Evolutionary conservation across 2,888 invertebrate genomes (phyloP).

Genomic region (Melitaea athalia): DNA sequence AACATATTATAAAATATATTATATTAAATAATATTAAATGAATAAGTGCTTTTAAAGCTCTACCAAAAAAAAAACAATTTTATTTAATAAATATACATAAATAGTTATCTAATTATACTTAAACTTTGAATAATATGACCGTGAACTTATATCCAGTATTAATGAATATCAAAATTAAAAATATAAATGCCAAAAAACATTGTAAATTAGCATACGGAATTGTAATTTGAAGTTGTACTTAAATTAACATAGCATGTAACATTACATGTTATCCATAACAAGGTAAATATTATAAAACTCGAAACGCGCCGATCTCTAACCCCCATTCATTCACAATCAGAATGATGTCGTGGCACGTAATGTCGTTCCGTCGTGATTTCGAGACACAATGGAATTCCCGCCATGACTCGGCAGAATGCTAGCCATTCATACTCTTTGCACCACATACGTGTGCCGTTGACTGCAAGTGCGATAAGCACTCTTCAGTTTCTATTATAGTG

Average conservation of each 20-base stretch:
- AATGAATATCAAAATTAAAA: no score
- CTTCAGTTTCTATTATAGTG: constrained; percentile 4
- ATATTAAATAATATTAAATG: no score
- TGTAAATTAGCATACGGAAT: not conserved
- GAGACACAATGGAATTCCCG: constrained; percentile 77
- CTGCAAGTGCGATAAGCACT: constrained; percentile 16
- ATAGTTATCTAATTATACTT: no score
- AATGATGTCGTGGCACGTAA: constrained; percentile 64
- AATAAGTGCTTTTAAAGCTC: no score
- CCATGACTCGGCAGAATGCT: constrained; percentile 72
- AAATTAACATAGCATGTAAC: constrained; percentile 28
- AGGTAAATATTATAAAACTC: constrained; percentile 53
- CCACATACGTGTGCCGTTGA: constrained; percentile 32
- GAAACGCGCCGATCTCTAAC: constrained; percentile 72
- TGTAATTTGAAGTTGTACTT: constrained; percentile 11
- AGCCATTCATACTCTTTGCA: constrained; percentile 67
- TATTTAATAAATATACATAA: no score
- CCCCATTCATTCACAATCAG: constrained; percentile 80
- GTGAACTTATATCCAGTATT: no score
- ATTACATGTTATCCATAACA: constrained; percentile 61
- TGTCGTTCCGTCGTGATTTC: constrained; percentile 66
- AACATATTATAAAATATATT: no score
- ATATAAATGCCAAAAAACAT: not conserved
- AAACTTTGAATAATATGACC: no score
- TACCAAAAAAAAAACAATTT: no score